These are phyloP conservation scores for Scelioninae gen. 1 DNA, from an alignment of 2,888 invertebrate species.

Conservation along the genomic window DNA sequence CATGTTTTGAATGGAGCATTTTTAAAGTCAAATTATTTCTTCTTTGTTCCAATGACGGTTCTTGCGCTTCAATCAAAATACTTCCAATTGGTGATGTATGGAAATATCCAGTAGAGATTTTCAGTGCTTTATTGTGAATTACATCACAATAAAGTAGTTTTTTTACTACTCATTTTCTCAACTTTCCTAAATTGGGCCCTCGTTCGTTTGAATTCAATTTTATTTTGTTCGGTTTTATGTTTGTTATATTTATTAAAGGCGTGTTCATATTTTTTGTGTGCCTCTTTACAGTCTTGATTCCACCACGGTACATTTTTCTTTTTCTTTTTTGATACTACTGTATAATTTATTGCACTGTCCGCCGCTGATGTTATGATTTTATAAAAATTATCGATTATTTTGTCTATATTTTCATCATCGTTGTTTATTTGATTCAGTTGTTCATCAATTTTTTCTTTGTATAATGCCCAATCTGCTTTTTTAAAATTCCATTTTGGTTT, in stretches of 20 bases:
- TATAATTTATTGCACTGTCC: constrained; percentile 37
- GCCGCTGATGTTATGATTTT: constrained; percentile 56
- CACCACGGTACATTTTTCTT: constrained; percentile 70
- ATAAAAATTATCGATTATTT: not conserved
- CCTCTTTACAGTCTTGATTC: constrained; percentile 57
- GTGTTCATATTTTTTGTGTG: constrained; percentile 39
- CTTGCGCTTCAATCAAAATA: constrained; percentile 19
- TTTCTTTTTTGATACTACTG: constrained; percentile 16
- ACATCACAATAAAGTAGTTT: not conserved
- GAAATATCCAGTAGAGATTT: not conserved
- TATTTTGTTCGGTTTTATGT: constrained; percentile 42
- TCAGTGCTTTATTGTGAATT: constrained; percentile 10
- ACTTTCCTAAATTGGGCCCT: not conserved
- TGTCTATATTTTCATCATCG: not conserved
- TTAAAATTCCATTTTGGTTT: constrained; percentile 50
- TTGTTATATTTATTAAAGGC: constrained; percentile 50
- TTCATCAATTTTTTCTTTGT: constrained; percentile 20
- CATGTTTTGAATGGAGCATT: too few species aligned
- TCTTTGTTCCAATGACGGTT: not conserved
- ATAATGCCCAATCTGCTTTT: constrained; percentile 65
- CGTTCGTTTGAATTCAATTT: constrained; percentile 24
- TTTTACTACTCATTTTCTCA: not conserved
- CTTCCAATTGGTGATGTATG: not conserved
- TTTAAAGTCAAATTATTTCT: too few species aligned
- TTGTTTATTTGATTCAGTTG: constrained; percentile 6